Base-by-base conservation (phyloP, 2,113 vertebrate species). In the Cyprinus carpio region DNA sequence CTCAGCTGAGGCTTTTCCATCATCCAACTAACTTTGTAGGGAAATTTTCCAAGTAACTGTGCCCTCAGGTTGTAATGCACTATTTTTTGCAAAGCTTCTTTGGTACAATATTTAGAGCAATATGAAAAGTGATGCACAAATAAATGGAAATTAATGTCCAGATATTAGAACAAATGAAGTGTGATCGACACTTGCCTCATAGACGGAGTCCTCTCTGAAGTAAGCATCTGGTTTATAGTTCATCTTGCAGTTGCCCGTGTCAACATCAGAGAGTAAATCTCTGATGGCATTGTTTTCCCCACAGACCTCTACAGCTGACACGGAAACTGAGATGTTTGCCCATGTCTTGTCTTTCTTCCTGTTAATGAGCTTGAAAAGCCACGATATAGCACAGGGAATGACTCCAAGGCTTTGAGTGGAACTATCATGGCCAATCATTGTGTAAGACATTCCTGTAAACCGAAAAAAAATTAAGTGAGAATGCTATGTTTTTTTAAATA, bases 311-410 rank as follows among this genome's bases (percentile, higher is more conserved):
- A 99, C 94, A 0, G 98, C 98, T 1, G 98, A 98, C 89, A 99
- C 96, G 0, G 97, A 97, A n/a, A 99, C 97, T 0, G 95, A 96
- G 92, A 99, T 97, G 11, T 96, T 96, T 0, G 98, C 97, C 90
- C 97, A 97, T 0, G 98, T 99, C 94, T 97, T 97, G 85, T 99
- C 98, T 78, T 96, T 96, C 77, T 97, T 96, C 85, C 97, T 96
- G 7, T 97, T 97, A 46, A 99, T 97, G 85, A 98, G 93, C 62
- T 96, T 97, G 94, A 98, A 99, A 90, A 99, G 96, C 98, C 98
- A 99, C 31, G 98, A 98, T 92, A 99, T 97, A 88, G 98, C 97
- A 82, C 96, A 98, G 49, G 98, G 98, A 85, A 98, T 97, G 88
- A 99, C 90, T 8, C 98, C 98, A 0, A 99, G 95, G 86, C 93